phyloP scores from a whole-genome alignment of 2,797 vertebrate genomes.

The Bucorvus abyssinicus region DNA sequence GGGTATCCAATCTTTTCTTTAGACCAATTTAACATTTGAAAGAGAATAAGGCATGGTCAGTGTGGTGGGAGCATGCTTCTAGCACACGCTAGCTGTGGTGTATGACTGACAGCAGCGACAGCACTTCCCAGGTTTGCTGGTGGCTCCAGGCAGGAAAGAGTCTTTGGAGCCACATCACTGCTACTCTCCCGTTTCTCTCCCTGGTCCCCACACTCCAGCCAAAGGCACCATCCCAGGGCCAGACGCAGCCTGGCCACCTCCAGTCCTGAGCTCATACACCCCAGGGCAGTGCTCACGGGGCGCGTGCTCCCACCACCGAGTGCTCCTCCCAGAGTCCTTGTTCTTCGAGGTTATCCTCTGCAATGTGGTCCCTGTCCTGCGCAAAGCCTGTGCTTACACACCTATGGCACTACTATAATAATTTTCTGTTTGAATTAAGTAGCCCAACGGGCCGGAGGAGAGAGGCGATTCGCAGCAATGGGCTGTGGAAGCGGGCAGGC shows the following conservation, averaged over 20 bases:
- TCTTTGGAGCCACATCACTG: neutral
- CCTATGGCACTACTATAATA: neutral
- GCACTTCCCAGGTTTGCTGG: neutral
- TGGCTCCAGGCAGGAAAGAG: neutral
- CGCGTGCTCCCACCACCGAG: neutral
- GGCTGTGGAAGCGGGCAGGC: neutral
- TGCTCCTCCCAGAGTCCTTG: neutral
- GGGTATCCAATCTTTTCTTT: neutral
- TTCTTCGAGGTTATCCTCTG: neutral
- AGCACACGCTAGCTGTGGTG: rapidly evolving
- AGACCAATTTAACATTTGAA: neutral
- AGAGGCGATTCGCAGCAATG: rapidly evolving
- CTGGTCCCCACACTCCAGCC: neutral
- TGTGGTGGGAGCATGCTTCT: neutral
- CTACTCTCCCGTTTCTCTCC: neutral
- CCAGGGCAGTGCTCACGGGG: neutral
- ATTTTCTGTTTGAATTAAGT: neutral
- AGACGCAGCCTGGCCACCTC: rapidly evolving
- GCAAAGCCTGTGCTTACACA: neutral
- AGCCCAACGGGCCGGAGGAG: rapidly evolving
- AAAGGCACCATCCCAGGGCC: neutral
- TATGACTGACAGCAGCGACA: rapidly evolving
- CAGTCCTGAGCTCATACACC: rapidly evolving
- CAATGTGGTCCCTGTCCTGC: too few species aligned
- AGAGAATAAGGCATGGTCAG: neutral